phyloP scores from a whole-genome alignment of 1,140 invertebrate genomes.

The Babylonia areolata region DNA sequence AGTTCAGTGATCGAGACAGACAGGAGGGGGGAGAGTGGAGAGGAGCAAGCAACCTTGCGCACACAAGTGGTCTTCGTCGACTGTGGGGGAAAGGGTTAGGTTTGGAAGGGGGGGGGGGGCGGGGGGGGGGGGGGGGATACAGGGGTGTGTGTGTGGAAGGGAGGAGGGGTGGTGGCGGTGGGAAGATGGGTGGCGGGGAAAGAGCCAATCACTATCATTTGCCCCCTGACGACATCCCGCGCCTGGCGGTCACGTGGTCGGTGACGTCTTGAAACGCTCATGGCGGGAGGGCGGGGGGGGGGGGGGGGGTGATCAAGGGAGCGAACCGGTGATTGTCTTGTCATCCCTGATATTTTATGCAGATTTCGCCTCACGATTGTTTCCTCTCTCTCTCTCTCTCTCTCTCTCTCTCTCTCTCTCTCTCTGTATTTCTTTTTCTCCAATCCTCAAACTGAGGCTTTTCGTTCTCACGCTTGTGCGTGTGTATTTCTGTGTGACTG shows the following conservation, averaged over 20 bases:
- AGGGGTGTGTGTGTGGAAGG: neutral
- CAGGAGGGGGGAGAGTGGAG: neutral
- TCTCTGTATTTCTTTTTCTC: neutral
- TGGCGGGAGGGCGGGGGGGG: neutral
- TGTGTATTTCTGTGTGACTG: neutral
- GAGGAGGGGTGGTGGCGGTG: neutral
- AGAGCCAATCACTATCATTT: conserved; percentile 5
- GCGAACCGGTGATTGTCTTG: neutral
- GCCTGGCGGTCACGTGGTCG: neutral
- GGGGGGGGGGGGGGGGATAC: neutral
- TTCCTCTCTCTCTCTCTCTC: neutral
- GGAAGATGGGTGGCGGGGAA: neutral
- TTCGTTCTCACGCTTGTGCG: too few species aligned
- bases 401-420: neutral
- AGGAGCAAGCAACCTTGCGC: neutral
- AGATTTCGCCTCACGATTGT: neutral
- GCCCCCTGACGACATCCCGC: neutral
- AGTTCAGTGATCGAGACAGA: too few species aligned
- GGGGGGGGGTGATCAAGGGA: neutral
- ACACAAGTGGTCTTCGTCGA: neutral
- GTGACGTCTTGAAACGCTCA: conserved; percentile 1
- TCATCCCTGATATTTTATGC: conserved; percentile 8
- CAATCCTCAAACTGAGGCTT: too few species aligned
- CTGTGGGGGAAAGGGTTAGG: neutral
- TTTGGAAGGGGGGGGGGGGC: neutral